phyloP scores from a whole-genome alignment of 2,888 invertebrate genomes.

The Heterodera filipjevi region DNA sequence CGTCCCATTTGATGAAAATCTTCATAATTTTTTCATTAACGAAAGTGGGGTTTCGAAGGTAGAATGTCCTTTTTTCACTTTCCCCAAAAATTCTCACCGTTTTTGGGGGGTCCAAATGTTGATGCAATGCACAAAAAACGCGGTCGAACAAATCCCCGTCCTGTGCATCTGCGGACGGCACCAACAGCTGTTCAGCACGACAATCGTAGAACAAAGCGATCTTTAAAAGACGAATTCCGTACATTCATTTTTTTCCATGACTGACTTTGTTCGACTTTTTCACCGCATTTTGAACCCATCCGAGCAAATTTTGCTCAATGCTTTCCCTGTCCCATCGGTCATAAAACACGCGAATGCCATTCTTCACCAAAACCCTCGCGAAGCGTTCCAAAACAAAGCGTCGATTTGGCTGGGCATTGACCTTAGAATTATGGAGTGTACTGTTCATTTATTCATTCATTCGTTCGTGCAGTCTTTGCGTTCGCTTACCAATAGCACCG shows the following conservation, averaged over 20 bases:
- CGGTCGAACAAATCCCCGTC: constrained; percentile 29
- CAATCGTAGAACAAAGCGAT: constrained; percentile 29
- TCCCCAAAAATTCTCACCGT: constrained; percentile 4
- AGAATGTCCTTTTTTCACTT: too few relatives aligned
- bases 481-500: not conserved
- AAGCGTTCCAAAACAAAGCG: constrained; percentile 20
- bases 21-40: not conserved
- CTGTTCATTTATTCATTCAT: too few relatives aligned
- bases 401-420: constrained; percentile 13
- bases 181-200: constrained; percentile 25
- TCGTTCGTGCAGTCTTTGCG: not conserved
- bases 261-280: constrained; percentile 27
- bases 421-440: not conserved
- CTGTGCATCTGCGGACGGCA: not conserved
- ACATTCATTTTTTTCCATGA: not conserved
- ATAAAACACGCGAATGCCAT: constrained; percentile 30
- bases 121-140: constrained; percentile 28
- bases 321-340: constrained; percentile 30
- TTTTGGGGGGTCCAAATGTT: constrained; percentile 19
- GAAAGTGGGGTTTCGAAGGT: not conserved
- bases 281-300: constrained; percentile 30
- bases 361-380: constrained; percentile 20
- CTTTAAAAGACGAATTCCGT: constrained; percentile 14
- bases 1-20: constrained; percentile 24
- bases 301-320: constrained; percentile 30